These are phyloP conservation scores for Gortyna flavago DNA, from an alignment of 2,888 invertebrate genomes.

Conservation along the genomic window DNA sequence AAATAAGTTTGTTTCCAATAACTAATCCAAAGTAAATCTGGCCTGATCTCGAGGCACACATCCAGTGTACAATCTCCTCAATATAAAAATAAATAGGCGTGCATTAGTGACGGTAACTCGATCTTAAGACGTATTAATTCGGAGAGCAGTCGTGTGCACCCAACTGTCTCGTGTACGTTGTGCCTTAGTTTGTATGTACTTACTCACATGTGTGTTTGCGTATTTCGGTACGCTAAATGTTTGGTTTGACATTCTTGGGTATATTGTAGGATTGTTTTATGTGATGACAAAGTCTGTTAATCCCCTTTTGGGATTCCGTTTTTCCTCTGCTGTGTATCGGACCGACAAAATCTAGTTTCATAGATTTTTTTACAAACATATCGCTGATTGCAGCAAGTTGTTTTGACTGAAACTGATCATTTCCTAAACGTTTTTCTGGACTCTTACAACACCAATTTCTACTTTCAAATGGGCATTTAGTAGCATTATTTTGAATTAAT, in stretches of 20 bases:
- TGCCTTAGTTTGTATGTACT: slow-evolving; percentile 42
- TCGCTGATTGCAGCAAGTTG: neutral
- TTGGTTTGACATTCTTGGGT: slow-evolving; percentile 32
- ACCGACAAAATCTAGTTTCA: neutral
- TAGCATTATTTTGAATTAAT: neutral
- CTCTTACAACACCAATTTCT: neutral
- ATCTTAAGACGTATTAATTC: slow-evolving; percentile 74
- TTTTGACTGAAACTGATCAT: neutral
- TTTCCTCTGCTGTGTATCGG: too few relatives aligned
- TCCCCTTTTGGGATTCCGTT: neutral
- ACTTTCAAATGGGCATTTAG: neutral
- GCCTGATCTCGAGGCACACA: slow-evolving; percentile 1
- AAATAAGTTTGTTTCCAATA: neutral
- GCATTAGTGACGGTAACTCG: slow-evolving; percentile 74
- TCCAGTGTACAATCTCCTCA: slow-evolving; percentile 54
- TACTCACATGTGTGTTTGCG: slow-evolving; percentile 19
- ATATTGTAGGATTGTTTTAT: slow-evolving; percentile 3
- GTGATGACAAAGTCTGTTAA: neutral
- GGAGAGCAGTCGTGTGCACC: slow-evolving; percentile 66
- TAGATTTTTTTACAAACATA: neutral
- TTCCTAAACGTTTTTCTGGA: neutral
- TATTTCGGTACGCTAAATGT: slow-evolving; percentile 39
- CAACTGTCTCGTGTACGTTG: slow-evolving; percentile 44
- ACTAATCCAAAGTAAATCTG: neutral
- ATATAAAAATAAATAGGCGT: slow-evolving; percentile 70